Base-by-base conservation (phyloP, 2,888 invertebrate species). In the Scaeva pyrastri region DNA sequence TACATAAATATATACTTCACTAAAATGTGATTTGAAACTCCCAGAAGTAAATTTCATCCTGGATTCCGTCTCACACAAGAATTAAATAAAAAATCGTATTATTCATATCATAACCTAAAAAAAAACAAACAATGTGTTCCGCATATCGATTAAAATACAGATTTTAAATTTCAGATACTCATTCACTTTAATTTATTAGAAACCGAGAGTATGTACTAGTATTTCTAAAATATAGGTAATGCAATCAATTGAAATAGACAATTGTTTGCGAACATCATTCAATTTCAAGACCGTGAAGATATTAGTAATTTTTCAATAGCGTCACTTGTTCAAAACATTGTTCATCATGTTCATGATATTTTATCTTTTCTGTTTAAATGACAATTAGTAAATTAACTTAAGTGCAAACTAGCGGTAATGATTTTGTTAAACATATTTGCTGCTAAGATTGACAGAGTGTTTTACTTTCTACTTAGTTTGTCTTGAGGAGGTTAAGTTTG, bases 241-340 rank as follows among this genome's bases (percentile, higher is more conserved):
- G 31, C 26, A 26, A n/a, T 1, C 14, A 19, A 26, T 45, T 23
- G 12, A 64, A 64, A 45, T 26, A 14, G 21, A 60, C 39, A n/a
- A n/a, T 58, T 39, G 58, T 60, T 39, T 19, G 39, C 19, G 4
- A 19, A 41, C 7, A 41, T 41, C 5, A 10, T 19, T 19, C 12
- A 48, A 66, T 26, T 4, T n/a, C 31, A 2, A 19, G 19, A 43
- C n/a, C n/a, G n/a, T n/a, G 12, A 19, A 16, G 64, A 41, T 14
- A 64, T 31, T 5, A 8, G 31, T 31, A 8, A 66, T 41, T 56
- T 41, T 71, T 52, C 41, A 50, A 50, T 14, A 64, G 23, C 45
- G 50, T 43, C 64, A 75, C 71, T 68, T 85, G 80, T 85, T 80
- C 68, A 76, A 73, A 62, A 45, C 60, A 26, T 16, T 45, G 80